Base-by-base conservation (phyloP, 2,888 invertebrate species). In the Tupiocoris notatus region DNA sequence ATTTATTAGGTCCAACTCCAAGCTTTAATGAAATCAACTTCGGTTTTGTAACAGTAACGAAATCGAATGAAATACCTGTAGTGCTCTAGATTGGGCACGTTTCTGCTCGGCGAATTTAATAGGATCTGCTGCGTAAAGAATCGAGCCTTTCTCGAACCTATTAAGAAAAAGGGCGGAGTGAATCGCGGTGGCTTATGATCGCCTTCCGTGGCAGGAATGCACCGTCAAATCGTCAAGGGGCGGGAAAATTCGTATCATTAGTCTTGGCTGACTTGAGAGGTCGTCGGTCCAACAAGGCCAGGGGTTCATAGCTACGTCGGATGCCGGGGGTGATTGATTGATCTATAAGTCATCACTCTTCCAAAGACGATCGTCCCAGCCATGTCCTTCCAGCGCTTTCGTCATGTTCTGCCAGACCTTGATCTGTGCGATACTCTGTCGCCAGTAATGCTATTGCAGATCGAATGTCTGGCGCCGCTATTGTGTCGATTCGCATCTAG, bases 311-410 rank as follows among this genome's bases (percentile, higher is more conserved):
- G 39, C 39, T 7, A 39, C 39, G 6, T 39, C 39, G 39, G 12
- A 39, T 12, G 39, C 12, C 3, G 39, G 39, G 39, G 39, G 39
- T 67, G 67, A 67, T 67, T 67, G 67, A 67, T 57, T 67, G 67
- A 67, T 67, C 67, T 67, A 57, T 57, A 56, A 67, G 67, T 57
- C 67, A 67, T 67, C 67, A 57, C 67, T 67, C 67, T 67, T 67
- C 67, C 57, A 39, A 39, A 12, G 39, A 39, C 39, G 39, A 39
- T 39, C 39, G 6, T 39, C 39, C 39, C n/a, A n/a, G n/a, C n/a
- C 39, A 39, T 39, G 39, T 39, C 39, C 39, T 39, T 3, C 6
- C 39, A 12, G 3, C 12, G 3, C 39, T 39, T 12, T 39, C 3
- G 39, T 39, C 39, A 39, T 39, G 39, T 39, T 12, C 39, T 39